phyloP scores from a whole-genome alignment of 2,113 vertebrate species.

The Mionectes macconnelli region DNA sequence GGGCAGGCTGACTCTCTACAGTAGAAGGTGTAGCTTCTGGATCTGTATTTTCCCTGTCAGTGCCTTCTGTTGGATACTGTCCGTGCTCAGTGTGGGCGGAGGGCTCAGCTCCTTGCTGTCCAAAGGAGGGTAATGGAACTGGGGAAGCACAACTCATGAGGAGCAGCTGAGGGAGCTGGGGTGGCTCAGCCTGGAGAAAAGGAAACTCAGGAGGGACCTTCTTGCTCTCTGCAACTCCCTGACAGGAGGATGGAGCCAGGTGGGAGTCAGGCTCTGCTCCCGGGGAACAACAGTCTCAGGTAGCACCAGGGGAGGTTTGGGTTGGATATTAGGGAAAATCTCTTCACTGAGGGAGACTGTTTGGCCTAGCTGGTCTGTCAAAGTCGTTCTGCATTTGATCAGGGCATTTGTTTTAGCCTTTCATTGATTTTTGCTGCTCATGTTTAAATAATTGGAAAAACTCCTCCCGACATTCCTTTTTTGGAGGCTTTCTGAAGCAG shows the following conservation, averaged over 20 bases:
- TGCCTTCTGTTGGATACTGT: not conserved
- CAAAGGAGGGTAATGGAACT: not conserved
- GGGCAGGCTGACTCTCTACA: not conserved
- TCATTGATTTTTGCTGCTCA: not conserved
- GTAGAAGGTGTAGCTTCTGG: not conserved
- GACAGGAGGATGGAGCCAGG: not conserved
- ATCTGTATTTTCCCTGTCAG: rapidly evolving
- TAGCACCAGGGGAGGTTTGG: not conserved
- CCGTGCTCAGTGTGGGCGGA: rapidly evolving
- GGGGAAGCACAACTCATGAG: not conserved
- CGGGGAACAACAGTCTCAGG: not conserved
- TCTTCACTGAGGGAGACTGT: not conserved
- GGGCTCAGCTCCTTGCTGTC: not conserved
- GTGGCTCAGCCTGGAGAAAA: not conserved
- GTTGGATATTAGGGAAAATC: not conserved
- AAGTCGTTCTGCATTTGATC: not conserved
- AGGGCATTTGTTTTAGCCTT: not conserved
- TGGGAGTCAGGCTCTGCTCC: not conserved
- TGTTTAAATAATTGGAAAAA: not conserved
- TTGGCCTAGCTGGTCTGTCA: not conserved
- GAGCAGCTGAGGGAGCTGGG: not conserved
- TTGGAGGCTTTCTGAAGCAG: not conserved
- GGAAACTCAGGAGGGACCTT: not conserved
- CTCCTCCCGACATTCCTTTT: rapidly evolving
- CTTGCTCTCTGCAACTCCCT: not conserved